Conservation (phyloP, 2,888 invertebrate species). For the Trichopria drosophilae region DNA sequence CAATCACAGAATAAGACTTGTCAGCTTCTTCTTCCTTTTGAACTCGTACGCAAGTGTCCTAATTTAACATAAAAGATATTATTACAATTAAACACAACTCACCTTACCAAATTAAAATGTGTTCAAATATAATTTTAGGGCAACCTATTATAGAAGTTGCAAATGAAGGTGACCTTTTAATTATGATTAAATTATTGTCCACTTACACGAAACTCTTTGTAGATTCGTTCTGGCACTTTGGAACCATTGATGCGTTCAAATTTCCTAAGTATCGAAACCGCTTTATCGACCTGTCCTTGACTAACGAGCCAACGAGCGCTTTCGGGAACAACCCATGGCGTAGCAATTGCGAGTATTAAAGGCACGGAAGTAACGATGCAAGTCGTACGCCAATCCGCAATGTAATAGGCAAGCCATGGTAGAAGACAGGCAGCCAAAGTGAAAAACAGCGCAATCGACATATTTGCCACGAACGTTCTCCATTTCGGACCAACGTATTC, state of each 20-base stretch:
- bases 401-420: constrained; percentile 82
- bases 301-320: constrained; percentile 88
- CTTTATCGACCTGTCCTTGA: constrained; percentile 80
- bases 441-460: constrained; percentile 88
- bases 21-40: constrained; percentile 73
- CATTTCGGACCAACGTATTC: constrained; percentile 90
- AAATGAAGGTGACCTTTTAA: no score
- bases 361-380: constrained; percentile 81
- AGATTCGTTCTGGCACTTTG: constrained; percentile 73
- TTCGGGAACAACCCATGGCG: constrained; percentile 80
- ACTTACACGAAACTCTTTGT: constrained; percentile 73
- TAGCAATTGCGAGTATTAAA: constrained; percentile 69
- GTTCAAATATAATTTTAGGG: no score
- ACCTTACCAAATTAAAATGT: no score
- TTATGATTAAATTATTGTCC: no score
- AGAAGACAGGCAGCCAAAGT: constrained; percentile 77
- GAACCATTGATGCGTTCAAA: constrained; percentile 80
- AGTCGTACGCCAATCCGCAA: constrained; percentile 79
- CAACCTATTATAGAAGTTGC: no score
- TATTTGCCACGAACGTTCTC: constrained; percentile 87
- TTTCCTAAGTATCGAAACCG: constrained; percentile 75
- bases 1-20: constrained; percentile 75
- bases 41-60: constrained; percentile 64
- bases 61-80: no score
- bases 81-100: no score